Evolutionary conservation across 23 tunicate genomes (phyloP).

Genomic region (Aplidium turbinatum): DNA sequence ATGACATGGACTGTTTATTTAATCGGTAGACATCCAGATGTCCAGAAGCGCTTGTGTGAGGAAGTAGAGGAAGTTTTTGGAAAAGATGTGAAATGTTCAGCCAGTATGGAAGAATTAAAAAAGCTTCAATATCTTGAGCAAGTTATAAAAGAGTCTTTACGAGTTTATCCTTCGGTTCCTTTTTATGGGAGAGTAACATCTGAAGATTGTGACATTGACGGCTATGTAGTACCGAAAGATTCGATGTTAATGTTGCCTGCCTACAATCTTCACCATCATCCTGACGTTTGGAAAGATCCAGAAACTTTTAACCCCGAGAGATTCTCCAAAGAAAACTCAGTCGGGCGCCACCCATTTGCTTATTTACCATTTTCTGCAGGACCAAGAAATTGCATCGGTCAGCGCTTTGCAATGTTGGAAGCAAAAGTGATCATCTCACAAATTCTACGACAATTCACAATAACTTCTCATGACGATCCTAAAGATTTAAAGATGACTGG

Average conservation of each 20-base stretch:
- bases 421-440: slow-evolving; percentile 69
- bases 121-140: slow-evolving; percentile 76
- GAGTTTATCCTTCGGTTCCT: slow-evolving; percentile 86
- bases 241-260: slow-evolving; percentile 43
- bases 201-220: slow-evolving; percentile 65
- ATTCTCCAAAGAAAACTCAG: slow-evolving; percentile 41
- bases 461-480: slow-evolving; percentile 19
- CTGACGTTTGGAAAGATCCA: slow-evolving; percentile 74
- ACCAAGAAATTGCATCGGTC: slow-evolving; percentile 95
- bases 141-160: slow-evolving; percentile 71
- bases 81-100: slow-evolving; percentile 18
- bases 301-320: slow-evolving; percentile 67
- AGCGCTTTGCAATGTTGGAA: slow-evolving; percentile 77
- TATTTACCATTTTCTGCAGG: slow-evolving; percentile 94
- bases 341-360: slow-evolving; percentile 72
- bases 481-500: slow-evolving; percentile 46
- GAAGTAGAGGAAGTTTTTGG: slow-evolving; percentile 84
- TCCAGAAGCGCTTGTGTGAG: slow-evolving; percentile 61
- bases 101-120: slow-evolving; percentile 62
- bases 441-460: slow-evolving; percentile 40
- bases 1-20: slow-evolving; percentile 88
- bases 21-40: slow-evolving; percentile 67
- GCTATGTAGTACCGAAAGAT: slow-evolving; percentile 64
- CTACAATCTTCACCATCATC: slow-evolving; percentile 55
- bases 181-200: slow-evolving; percentile 52